Base-by-base conservation (phyloP, 2,113 vertebrate species). In the Solea senegalensis region DNA sequence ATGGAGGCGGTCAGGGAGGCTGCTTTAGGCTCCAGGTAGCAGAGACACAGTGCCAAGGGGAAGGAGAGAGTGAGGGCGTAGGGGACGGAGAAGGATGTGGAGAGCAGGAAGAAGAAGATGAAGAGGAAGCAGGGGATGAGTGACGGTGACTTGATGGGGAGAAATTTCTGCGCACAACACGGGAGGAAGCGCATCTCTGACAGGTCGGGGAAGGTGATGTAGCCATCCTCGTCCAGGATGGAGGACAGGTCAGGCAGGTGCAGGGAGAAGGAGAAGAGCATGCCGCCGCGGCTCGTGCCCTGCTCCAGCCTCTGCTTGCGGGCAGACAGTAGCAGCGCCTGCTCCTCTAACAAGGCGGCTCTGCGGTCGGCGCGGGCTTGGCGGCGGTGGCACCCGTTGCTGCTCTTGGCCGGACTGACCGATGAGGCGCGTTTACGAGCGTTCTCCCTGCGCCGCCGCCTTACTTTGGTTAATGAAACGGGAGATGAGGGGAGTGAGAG, bases 1-100 rank as follows among this genome's bases (percentile, higher is more conserved):
- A 98, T 95, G 92, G 95, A 96, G 92, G 97, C 95, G 87, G 95
- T 96, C 95, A 99, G 95, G 92, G 96, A 97, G 88, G 97, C 95
- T 78, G 97, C 97, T 94, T 96, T 98, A 94, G 98, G 98, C 96
- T 99, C 98, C 97, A 99, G 96, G 95, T 97, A 99, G 96, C 98
- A 99, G 94, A 99, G 96, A 90, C 98, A 97, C 94, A 99, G 91
- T 88, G 98, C 98, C 95, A 99, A 94, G 82, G 98, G 98, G 91
- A 99, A 98, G 92, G 98, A 98, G 78, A 99, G 97, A 78, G 97
- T 98, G 94, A 99, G 96, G 62, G 98, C 97, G 9, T 94, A 98
- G 71, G 97, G 97, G 70, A 98, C 96, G 59, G 97, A 99, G 94
- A 99, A 98, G 83, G 97, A 98, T 72, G 97, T 97, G 79, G 97